Base-by-base conservation (phyloP, 2,888 invertebrate genomes). In the Ceratothoa steindachneri region DNA sequence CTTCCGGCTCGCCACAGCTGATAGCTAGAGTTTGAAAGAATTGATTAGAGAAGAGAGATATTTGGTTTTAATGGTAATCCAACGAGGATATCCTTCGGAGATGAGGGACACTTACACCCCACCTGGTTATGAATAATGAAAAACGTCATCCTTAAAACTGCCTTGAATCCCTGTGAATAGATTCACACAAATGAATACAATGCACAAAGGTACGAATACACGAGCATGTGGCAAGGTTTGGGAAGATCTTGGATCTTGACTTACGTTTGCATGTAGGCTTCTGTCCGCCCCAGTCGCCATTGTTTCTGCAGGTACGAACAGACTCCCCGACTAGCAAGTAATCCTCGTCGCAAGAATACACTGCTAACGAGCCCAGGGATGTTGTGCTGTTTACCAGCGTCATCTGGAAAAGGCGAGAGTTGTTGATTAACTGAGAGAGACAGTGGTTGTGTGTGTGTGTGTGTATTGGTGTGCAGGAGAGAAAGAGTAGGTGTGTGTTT, bases 191-290 rank as follows among this genome's bases (percentile, higher is more conserved):
- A n/a, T n/a, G n/a, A n/a, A n/a, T n/a, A n/a, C n/a, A n/a, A n/a
- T n/a, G n/a, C n/a, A n/a, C n/a, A n/a, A n/a, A n/a, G n/a, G n/a
- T n/a, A n/a, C n/a, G n/a, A n/a, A n/a, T n/a, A n/a, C n/a, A n/a
- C n/a, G n/a, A n/a, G n/a, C n/a, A n/a, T n/a, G n/a, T n/a, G n/a
- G n/a, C n/a, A n/a, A n/a, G n/a, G n/a, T n/a, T n/a, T n/a, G n/a
- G n/a, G n/a, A n/a, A n/a, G n/a, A n/a, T n/a, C n/a, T n/a, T n/a
- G n/a, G n/a, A n/a, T n/a, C n/a, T n/a, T n/a, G n/a, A 78, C 82
- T 88, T 85, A 94, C 94, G 93, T 88, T 93, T 90, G 83, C 95
- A 95, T 79, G 87, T 88, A 0, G 95, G 94, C 1, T 92, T 88
- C 24, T 89, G 89, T 1, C 90, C 91, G n/a, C 90, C 91, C 95